Evolutionary conservation across 2,888 invertebrate species (phyloP).

Genomic region (Chelonus formosanus): DNA sequence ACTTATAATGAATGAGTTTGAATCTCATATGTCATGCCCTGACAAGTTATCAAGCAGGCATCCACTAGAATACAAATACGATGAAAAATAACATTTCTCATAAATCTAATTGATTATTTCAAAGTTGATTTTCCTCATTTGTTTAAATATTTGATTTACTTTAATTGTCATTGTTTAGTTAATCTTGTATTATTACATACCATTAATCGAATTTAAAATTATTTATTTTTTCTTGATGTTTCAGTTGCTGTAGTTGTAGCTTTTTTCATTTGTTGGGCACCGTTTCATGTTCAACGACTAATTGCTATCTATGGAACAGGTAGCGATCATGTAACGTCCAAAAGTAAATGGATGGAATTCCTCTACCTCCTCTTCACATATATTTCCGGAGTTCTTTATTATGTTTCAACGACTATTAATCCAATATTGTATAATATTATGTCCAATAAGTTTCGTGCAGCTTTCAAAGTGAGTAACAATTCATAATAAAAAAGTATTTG

Average conservation of each 20-base stretch:
- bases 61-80: background rate
- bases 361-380: slow-evolving; percentile 79
- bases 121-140: too few species aligned
- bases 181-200: background rate
- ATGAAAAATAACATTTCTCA: too few species aligned
- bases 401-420: slow-evolving; percentile 91
- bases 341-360: slow-evolving; percentile 65
- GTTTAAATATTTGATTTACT: too few species aligned
- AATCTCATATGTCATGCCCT: slow-evolving; percentile 21
- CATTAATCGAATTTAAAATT: background rate
- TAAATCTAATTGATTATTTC: too few species aligned
- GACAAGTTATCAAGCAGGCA: slow-evolving; percentile 4
- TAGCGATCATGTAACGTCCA: slow-evolving; percentile 52
- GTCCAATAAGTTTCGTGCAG: slow-evolving; percentile 92
- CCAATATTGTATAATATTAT: slow-evolving; percentile 93
- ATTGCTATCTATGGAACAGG: slow-evolving; percentile 77
- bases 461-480: slow-evolving; percentile 80
- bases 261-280: slow-evolving; percentile 90
- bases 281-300: slow-evolving; percentile 92
- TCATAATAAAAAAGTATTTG: background rate
- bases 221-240: slow-evolving; percentile 14
- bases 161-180: too few species aligned
- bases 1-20: slow-evolving; percentile 2
- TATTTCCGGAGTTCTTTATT: slow-evolving; percentile 89
- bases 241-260: slow-evolving; percentile 69